Evolutionary conservation across 2,888 invertebrate genomes (phyloP).

Genomic region (Heliconius aoede): DNA sequence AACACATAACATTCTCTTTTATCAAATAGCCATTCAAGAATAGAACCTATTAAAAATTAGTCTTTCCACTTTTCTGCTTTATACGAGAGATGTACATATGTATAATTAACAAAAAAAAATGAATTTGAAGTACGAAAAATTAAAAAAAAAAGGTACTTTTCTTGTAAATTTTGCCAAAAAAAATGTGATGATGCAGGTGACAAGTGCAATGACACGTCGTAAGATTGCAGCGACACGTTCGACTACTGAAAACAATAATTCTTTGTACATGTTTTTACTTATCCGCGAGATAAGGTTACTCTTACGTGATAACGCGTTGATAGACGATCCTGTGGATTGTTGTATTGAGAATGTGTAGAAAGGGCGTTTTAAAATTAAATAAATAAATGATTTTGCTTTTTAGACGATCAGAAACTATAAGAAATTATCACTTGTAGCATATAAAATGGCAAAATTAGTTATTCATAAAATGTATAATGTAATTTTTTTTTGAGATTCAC

Average conservation of each 20-base stretch:
- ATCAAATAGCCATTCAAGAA: too few species aligned
- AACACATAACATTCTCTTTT: too few species aligned
- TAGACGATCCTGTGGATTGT: constrained; percentile 73
- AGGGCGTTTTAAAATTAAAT: constrained; percentile 38
- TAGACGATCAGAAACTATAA: too few species aligned
- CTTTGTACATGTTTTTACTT: constrained; percentile 61
- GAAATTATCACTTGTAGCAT: too few species aligned
- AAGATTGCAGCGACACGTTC: constrained; percentile 39
- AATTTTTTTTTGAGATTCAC: background rate
- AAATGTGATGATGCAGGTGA: constrained; percentile 1
- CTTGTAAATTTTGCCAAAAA: background rate
- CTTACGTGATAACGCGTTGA: constrained; percentile 75
- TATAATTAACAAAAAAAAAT: background rate
- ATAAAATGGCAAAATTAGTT: too few species aligned
- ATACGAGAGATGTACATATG: too few species aligned
- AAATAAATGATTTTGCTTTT: background rate
- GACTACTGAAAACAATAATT: constrained; percentile 68
- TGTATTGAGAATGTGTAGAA: constrained; percentile 53
- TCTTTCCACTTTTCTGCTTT: too few species aligned
- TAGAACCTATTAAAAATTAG: too few species aligned
- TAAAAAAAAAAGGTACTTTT: background rate
- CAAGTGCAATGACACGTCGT: constrained; percentile 28
- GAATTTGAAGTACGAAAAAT: background rate
- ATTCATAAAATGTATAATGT: too few species aligned
- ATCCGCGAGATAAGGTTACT: constrained; percentile 72